A percentile compares a stretch with the other conserved stretches of the same genome.
Conservation (phyloP, 2,113 vertebrate genomes). For the human (Homo sapiens) region DNA sequence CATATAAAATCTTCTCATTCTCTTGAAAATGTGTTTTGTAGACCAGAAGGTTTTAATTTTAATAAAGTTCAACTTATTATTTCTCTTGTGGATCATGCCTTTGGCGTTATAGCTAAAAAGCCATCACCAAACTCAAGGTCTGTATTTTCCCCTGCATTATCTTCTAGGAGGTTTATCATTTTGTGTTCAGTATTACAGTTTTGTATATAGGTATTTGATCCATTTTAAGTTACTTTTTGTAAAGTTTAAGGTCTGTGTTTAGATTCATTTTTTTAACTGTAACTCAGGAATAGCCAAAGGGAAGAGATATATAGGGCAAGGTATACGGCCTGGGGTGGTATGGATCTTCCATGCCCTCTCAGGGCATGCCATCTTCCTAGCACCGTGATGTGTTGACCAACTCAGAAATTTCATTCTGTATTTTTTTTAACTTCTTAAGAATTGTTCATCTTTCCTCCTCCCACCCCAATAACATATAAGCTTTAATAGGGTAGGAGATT, state of each 20-base stretch:
- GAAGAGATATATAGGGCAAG: neutral
- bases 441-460: neutral
- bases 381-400: neutral
- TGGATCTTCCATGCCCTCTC: neutral
- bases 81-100: neutral
- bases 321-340: fast-evolving
- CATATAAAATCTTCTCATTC: neutral
- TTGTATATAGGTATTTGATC: neutral
- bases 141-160: neutral
- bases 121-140: neutral
- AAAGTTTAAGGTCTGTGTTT: neutral
- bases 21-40: neutral
- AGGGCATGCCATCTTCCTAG: neutral
- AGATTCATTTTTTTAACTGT: neutral
- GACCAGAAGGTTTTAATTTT: neutral
- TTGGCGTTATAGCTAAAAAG: neutral
- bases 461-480: neutral
- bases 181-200: neutral
- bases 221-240: neutral
- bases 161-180: neutral
- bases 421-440: neutral
- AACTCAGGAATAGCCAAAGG: neutral
- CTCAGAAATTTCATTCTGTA: neutral
- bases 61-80: neutral
- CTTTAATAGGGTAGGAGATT: neutral